phyloP scores from a whole-genome alignment of 2,888 invertebrate genomes.

The Megaustenia siamemsis region DNA sequence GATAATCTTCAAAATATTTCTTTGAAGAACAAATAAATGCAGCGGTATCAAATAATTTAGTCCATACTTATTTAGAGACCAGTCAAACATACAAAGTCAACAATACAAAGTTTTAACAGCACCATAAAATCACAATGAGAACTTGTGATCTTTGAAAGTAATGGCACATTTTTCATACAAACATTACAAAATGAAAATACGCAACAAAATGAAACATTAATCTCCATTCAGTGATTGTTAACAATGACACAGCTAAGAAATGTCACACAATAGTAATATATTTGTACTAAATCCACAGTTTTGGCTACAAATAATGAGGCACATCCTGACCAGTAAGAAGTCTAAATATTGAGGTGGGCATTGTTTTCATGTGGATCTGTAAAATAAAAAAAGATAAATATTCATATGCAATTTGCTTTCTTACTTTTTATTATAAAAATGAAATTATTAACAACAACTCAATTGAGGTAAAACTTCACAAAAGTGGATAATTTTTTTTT shows the following conservation, averaged over 20 bases:
- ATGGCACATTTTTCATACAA: background rate
- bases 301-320: conserved; percentile 93
- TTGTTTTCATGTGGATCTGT: conserved; percentile 99
- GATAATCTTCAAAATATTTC: too few relatives aligned
- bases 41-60: too few relatives aligned
- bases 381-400: background rate
- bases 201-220: background rate
- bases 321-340: conserved; percentile 99
- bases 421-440: too few relatives aligned
- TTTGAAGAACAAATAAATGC: too few relatives aligned
- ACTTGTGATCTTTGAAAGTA: background rate
- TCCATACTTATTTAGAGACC: background rate
- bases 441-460: too few relatives aligned
- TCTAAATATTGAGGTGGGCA: conserved; percentile 99
- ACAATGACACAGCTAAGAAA: background rate
- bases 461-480: too few relatives aligned
- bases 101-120: background rate
- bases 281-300: background rate
- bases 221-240: background rate
- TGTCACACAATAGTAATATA: background rate
- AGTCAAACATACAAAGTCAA: background rate
- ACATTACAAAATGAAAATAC: background rate
- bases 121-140: background rate
- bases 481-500: too few relatives aligned
- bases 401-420: background rate